Percentiles rank a stretch among this genome's conserved stretches.
phyloP scores from a whole-genome alignment of 2,797 vertebrate genomes.

The Chaetodon trifasciatus region DNA sequence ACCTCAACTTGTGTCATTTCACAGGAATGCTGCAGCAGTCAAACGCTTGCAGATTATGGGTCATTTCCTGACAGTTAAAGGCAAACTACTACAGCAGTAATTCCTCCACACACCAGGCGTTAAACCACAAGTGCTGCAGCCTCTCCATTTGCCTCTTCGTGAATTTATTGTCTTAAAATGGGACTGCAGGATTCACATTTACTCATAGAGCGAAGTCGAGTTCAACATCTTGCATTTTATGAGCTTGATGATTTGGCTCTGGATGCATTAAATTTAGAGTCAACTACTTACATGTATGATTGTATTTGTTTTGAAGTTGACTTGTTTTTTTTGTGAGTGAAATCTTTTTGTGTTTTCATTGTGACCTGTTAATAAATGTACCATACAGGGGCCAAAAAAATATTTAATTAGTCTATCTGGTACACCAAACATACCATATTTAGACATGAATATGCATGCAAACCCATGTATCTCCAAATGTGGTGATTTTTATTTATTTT shows the following conservation, averaged over 20 bases:
- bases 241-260: neutral
- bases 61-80: slow-evolving; percentile 89
- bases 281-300: neutral
- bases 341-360: neutral
- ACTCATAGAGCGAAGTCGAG: neutral
- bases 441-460: neutral
- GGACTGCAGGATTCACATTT: slow-evolving; percentile 28
- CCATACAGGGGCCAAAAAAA: neutral
- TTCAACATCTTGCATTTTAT: slow-evolving; percentile 1
- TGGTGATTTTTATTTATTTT: neutral
- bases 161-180: slow-evolving; percentile 53
- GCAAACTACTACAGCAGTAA: slow-evolving; percentile 82
- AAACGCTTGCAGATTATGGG: slow-evolving; percentile 86
- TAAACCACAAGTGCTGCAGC: slow-evolving; percentile 75
- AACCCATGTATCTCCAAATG: neutral
- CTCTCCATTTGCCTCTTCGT: slow-evolving; percentile 74
- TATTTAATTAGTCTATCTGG: neutral
- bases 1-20: slow-evolving; percentile 89
- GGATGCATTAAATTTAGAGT: neutral
- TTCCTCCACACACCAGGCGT: slow-evolving; percentile 78
- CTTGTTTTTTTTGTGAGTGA: neutral
- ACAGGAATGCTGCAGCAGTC: slow-evolving; percentile 87
- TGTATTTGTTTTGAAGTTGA: neutral
- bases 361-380: neutral
- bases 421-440: neutral